These are phyloP conservation scores for Origma solitaria DNA, from an alignment of 2,113 vertebrate genomes.

Conservation along the genomic window DNA sequence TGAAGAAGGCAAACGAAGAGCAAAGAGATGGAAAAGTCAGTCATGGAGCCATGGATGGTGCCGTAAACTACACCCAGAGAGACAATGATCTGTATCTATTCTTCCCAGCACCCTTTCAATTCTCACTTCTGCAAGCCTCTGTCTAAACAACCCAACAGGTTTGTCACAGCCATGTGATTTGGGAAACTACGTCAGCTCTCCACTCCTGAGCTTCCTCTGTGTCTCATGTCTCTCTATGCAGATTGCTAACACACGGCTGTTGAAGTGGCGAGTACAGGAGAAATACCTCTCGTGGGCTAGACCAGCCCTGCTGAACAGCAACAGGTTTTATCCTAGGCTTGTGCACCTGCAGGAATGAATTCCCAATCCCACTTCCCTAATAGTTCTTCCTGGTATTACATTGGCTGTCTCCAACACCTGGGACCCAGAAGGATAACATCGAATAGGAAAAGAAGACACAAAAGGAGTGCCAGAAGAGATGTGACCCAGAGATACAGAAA, in stretches of 20 bases:
- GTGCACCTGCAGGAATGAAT: not conserved
- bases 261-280: not conserved
- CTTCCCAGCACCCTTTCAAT: not conserved
- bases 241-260: not conserved
- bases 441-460: not conserved
- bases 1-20: not conserved
- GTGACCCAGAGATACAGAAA: not conserved
- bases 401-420: not conserved
- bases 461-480: not conserved
- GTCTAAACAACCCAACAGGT: not conserved
- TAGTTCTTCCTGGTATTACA: not conserved
- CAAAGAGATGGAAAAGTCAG: not conserved
- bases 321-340: not conserved
- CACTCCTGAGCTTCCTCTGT: not conserved
- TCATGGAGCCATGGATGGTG: not conserved
- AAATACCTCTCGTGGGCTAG: not conserved
- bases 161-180: not conserved
- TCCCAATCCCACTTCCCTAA: not conserved
- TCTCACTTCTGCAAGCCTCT: not conserved
- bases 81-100: not conserved
- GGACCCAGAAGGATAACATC: not conserved
- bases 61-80: not conserved
- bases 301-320: not conserved
- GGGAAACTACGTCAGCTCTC: not conserved
- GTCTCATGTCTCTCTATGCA: not conserved